These are phyloP conservation scores for Melinaea menophilus DNA, from an alignment of 2,888 invertebrate species.

Conservation along the genomic window DNA sequence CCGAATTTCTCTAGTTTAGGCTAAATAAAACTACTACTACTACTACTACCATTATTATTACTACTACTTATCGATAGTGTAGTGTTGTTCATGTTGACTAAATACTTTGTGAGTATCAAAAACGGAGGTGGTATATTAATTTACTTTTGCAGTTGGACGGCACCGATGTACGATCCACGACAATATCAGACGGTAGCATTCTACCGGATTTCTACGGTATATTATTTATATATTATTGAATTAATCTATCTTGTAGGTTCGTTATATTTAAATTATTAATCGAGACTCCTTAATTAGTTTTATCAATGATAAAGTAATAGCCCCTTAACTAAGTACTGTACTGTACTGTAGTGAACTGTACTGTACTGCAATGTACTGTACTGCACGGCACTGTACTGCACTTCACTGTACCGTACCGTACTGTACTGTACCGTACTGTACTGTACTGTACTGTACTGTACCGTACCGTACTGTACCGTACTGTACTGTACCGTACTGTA, in stretches of 20 bases:
- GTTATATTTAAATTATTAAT: not conserved
- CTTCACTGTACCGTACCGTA: too few relatives aligned
- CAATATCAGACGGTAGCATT: constrained; percentile 50
- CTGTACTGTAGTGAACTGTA: too few relatives aligned
- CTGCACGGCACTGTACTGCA: too few relatives aligned
- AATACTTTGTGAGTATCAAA: not conserved
- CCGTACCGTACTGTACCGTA: constrained; percentile 7
- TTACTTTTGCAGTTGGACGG: constrained; percentile 53
- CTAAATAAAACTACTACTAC: too few relatives aligned
- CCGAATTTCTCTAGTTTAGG: too few relatives aligned
- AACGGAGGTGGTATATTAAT: not conserved
- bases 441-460: too few relatives aligned
- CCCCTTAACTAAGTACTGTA: too few relatives aligned
- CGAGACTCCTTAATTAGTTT: not conserved
- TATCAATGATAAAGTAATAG: not conserved
- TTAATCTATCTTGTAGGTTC: not conserved
- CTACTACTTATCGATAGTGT: too few relatives aligned
- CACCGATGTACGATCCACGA: constrained; percentile 46
- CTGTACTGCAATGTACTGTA: too few relatives aligned
- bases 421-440: too few relatives aligned
- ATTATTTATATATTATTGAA: constrained; percentile 10
- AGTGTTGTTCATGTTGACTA: too few relatives aligned
- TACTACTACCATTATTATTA: too few relatives aligned
- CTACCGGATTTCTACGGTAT: constrained; percentile 51
- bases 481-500: constrained; percentile 8